phyloP scores from a whole-genome alignment of 2,113 vertebrate genomes.

The Xenopus laevis region DNA sequence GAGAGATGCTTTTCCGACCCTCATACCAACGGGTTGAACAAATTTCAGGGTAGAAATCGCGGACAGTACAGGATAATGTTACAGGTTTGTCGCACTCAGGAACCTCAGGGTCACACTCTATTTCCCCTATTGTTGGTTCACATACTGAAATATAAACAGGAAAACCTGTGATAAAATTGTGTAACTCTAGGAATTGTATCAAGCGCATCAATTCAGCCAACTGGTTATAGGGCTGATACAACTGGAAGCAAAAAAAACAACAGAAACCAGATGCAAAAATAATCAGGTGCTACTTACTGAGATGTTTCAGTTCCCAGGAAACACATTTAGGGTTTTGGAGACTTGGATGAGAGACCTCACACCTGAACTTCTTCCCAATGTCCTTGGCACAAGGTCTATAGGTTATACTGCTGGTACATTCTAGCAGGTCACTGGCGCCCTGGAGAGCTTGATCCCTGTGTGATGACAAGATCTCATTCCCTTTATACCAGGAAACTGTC shows the following conservation, averaged over 20 bases:
- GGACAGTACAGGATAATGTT: slow-evolving; percentile 26
- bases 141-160: slow-evolving; percentile 22
- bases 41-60: slow-evolving; percentile 9
- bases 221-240: too few species aligned
- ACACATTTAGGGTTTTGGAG: not conserved
- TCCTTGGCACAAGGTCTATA: not conserved
- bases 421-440: too few species aligned
- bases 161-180: too few species aligned
- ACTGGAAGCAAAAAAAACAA: too few species aligned
- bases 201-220: too few species aligned
- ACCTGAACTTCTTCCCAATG: slow-evolving; percentile 18
- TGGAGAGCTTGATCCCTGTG: not conserved
- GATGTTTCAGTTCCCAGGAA: slow-evolving; percentile 10
- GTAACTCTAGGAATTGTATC: too few species aligned
- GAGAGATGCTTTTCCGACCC: not conserved
- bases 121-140: slow-evolving; percentile 26
- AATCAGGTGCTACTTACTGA: slow-evolving; percentile 17
- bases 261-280: too few species aligned
- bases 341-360: slow-evolving; percentile 21
- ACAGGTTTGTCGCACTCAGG: slow-evolving; percentile 19
- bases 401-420: slow-evolving; percentile 8
- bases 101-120: slow-evolving; percentile 8
- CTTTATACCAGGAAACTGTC: slow-evolving; percentile 20
- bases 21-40: slow-evolving; percentile 23
- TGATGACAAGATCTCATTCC: not conserved